phyloP scores from a whole-genome alignment of 2,888 invertebrate genomes.

The Panzeria rudis region DNA sequence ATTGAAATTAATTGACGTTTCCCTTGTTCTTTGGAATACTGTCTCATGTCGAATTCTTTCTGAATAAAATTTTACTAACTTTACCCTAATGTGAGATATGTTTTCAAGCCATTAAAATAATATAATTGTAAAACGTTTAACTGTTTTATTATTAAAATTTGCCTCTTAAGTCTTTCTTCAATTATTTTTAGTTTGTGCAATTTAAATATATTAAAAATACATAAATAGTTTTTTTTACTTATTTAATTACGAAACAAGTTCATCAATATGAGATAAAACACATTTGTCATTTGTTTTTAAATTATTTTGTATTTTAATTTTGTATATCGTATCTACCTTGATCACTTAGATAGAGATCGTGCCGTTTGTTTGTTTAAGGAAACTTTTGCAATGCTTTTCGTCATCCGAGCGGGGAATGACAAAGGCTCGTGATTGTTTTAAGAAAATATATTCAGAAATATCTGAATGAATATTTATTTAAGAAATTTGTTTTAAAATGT shows the following conservation, averaged over 20 bases:
- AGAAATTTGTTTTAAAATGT: constrained; percentile 4
- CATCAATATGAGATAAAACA: constrained; percentile 45
- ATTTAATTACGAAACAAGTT: constrained; percentile 35
- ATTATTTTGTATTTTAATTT: constrained; percentile 5
- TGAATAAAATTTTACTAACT: too few relatives aligned
- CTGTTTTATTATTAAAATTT: not conserved
- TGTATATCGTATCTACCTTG: not conserved
- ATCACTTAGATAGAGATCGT: constrained; percentile 13
- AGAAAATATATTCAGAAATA: constrained; percentile 19
- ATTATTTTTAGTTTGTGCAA: constrained; percentile 1
- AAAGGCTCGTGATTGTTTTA: constrained; percentile 17
- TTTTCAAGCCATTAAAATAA: too few relatives aligned
- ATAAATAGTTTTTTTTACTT: not conserved
- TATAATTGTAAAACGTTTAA: too few relatives aligned
- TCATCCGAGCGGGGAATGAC: not conserved
- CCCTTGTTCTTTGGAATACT: too few relatives aligned
- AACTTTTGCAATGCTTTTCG: constrained; percentile 8
- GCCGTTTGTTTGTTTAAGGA: not conserved
- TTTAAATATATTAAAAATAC: not conserved
- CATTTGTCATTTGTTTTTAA: constrained; percentile 47
- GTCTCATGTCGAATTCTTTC: too few relatives aligned
- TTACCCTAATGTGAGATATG: too few relatives aligned
- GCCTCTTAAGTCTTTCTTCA: not conserved
- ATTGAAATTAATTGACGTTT: too few relatives aligned
- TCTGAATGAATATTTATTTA: constrained; percentile 21